A percentile compares a stretch with the other conserved stretches of the same genome.
Evolutionary conservation across 2,888 invertebrate genomes (phyloP).

Genomic region (Microplitis manilae): DNA sequence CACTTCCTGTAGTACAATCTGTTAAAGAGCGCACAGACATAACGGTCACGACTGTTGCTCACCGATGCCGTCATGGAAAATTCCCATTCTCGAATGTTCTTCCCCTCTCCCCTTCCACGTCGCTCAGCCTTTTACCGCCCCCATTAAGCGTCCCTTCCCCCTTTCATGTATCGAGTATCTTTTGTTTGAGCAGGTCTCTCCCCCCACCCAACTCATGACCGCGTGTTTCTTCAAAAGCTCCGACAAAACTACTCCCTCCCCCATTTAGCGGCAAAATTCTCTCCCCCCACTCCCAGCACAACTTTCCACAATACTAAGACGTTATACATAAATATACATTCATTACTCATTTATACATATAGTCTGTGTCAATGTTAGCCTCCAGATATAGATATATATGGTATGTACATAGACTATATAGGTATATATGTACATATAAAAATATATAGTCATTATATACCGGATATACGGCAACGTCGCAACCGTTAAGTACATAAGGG

Average conservation of each 20-base stretch:
- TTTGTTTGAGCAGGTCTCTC: conserved; percentile 34
- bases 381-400: conserved; percentile 6
- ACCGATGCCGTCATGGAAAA: conserved; percentile 65
- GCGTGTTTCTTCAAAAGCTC: conserved; percentile 42
- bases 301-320: not conserved
- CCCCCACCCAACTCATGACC: conserved; percentile 40
- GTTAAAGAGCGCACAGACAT: conserved; percentile 25
- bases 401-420: not conserved
- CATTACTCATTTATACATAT: not conserved
- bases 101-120: not conserved
- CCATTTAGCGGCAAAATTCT: conserved; percentile 50
- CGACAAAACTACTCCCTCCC: conserved; percentile 53
- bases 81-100: conserved; percentile 61
- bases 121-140: conserved; percentile 40
- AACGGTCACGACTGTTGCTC: conserved; percentile 43
- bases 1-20: conserved; percentile 24
- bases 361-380: not conserved
- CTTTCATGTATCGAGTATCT: not conserved
- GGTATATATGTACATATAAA: conserved; percentile 4
- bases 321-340: not conserved
- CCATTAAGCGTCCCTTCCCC: conserved; percentile 36
- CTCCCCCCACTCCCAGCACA: conserved; percentile 57
- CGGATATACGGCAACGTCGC: conserved; percentile 71
- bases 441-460: conserved; percentile 47
- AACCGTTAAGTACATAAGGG: conserved; percentile 67